A percentile compares a stretch with the other conserved stretches of the same genome.
Conservation (phyloP, 2,888 invertebrate genomes). For the Nomada fabriciana region DNA sequence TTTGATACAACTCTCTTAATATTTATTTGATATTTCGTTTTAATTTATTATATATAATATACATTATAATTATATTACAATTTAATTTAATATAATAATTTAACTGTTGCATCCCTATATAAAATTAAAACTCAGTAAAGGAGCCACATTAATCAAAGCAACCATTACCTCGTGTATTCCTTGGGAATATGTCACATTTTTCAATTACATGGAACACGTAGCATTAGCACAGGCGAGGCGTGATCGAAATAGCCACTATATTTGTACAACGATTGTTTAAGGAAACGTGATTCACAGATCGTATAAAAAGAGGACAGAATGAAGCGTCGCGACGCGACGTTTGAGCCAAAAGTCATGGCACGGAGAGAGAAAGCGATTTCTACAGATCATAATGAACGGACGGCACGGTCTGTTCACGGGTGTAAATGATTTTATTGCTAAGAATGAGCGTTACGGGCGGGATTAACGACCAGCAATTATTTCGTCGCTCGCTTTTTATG, state of each 20-base stretch:
- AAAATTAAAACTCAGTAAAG: too few species aligned
- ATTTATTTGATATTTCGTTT: background rate
- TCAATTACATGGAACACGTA: too few species aligned
- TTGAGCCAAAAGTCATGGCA: constrained; percentile 60
- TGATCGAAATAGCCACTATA: constrained; percentile 57
- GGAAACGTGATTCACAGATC: constrained; percentile 57
- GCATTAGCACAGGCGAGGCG: background rate
- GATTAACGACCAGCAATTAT: constrained; percentile 71
- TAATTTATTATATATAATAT: too few species aligned
- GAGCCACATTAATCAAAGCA: too few species aligned
- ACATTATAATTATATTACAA: too few species aligned
- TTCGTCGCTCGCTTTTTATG: constrained; percentile 65
- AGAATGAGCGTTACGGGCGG: constrained; percentile 42
- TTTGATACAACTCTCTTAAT: background rate
- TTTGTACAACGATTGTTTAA: constrained; percentile 45
- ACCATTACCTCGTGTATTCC: too few species aligned
- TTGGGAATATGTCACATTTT: too few species aligned
- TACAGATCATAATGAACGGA: constrained; percentile 65
- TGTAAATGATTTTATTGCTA: constrained; percentile 72
- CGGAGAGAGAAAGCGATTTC: constrained; percentile 65
- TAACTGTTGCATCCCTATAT: too few species aligned
- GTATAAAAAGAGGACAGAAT: constrained; percentile 45
- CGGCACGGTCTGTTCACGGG: constrained; percentile 40
- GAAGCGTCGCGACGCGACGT: constrained; percentile 25
- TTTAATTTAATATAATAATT: too few species aligned